phyloP scores from a whole-genome alignment of 2,113 vertebrate species.

The Montifringilla adamsi region DNA sequence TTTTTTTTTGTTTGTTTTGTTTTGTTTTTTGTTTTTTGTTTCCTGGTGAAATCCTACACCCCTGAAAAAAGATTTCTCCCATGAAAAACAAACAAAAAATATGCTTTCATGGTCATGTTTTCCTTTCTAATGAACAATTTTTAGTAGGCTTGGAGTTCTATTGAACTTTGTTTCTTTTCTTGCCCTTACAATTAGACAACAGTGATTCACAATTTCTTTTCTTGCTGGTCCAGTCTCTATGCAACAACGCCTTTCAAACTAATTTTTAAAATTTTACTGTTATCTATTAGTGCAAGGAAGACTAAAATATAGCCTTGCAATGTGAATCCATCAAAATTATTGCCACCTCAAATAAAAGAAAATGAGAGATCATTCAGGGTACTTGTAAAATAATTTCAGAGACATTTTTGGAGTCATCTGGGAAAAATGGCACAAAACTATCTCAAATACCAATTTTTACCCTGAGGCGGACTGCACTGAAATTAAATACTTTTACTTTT shows the following conservation, averaged over 20 bases:
- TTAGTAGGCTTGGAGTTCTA: not conserved
- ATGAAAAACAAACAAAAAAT: not conserved
- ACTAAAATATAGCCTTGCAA: constrained; percentile 8
- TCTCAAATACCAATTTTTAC: not conserved
- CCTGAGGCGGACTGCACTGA: not conserved
- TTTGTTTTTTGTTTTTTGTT: not conserved
- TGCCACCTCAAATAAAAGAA: constrained; percentile 1
- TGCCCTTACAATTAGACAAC: not conserved
- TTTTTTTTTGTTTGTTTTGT: too few relatives aligned
- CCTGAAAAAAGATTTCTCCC: not conserved
- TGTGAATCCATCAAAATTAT: constrained; percentile 8
- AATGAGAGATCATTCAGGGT: constrained; percentile 10
- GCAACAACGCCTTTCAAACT: not conserved
- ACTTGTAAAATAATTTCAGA: constrained; percentile 17
- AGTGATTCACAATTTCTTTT: not conserved
- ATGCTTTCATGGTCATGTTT: not conserved
- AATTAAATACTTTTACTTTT: not conserved
- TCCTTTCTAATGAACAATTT: not conserved
- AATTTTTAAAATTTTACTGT: not conserved
- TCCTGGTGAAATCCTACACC: not conserved
- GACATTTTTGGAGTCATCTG: constrained; percentile 1
- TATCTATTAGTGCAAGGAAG: not conserved
- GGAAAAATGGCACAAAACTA: not conserved
- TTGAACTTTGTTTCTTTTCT: not conserved
- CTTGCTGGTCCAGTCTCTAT: not conserved